Conservation (phyloP, 1,140 invertebrate species). For the Radopholus similis region DNA sequence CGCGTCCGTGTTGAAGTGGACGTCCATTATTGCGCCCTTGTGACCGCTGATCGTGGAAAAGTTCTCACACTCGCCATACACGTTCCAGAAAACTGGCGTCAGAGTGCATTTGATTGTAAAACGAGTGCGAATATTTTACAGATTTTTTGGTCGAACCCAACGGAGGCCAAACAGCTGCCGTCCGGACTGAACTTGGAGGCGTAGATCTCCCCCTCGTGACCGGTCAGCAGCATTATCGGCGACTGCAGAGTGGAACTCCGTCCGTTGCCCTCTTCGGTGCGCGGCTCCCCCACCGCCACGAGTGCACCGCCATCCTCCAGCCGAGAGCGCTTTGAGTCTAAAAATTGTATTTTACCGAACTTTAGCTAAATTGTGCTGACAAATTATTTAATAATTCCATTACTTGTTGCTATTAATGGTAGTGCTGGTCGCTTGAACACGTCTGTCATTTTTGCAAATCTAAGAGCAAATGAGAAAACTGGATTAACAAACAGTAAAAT, state of each 20-base stretch:
- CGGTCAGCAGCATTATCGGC: constrained; percentile 92
- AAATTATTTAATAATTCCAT: constrained; percentile 13
- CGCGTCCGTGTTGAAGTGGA: constrained; percentile 91
- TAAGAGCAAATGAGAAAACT: neutral
- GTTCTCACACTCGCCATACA: constrained; percentile 96
- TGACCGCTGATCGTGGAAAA: constrained; percentile 83
- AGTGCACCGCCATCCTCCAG: constrained; percentile 2
- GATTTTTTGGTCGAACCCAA: constrained; percentile 92
- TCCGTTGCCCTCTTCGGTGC: neutral
- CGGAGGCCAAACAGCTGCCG: constrained; percentile 84
- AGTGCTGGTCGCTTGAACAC: constrained; percentile 32
- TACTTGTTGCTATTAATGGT: constrained; percentile 23
- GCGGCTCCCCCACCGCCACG: constrained; percentile 3
- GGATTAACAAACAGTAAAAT: neutral
- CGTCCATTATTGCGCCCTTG: constrained; percentile 89
- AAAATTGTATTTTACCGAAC: neutral
- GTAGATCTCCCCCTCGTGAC: constrained; percentile 94
- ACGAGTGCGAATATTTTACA: constrained; percentile 69
- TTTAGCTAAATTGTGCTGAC: neutral
- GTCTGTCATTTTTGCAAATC: constrained; percentile 16
- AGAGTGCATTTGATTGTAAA: constrained; percentile 6
- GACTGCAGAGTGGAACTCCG: constrained; percentile 66
- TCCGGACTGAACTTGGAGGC: constrained; percentile 89
- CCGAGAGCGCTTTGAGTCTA: constrained; percentile 25
- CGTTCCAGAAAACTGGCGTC: constrained; percentile 83